phyloP scores from a whole-genome alignment of 2,797 vertebrate species.

The Orestias chungarensis region DNA sequence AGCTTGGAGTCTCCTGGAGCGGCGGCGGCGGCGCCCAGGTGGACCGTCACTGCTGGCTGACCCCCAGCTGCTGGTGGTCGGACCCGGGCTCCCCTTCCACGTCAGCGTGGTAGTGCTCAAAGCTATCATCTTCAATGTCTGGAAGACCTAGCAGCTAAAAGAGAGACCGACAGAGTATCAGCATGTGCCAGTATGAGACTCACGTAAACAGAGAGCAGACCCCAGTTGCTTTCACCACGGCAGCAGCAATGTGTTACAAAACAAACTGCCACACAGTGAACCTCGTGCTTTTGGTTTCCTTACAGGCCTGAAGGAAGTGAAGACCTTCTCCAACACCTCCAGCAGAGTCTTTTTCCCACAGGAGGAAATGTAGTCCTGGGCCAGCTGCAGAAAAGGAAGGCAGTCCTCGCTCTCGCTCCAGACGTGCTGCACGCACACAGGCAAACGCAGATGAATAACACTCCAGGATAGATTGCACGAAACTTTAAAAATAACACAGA shows the following conservation, averaged over 20 bases:
- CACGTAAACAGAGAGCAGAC: constrained; percentile 6
- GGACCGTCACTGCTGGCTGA: constrained; percentile 94
- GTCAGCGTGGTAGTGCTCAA: constrained; percentile 96
- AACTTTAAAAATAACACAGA: not conserved
- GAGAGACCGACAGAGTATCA: constrained; percentile 5
- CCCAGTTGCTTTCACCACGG: constrained; percentile 3
- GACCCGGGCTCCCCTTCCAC: constrained; percentile 96
- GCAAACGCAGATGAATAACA: not conserved
- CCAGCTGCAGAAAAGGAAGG: constrained; percentile 94
- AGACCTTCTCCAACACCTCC: constrained; percentile 97
- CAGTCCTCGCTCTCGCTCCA: constrained; percentile 99
- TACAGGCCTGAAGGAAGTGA: constrained; percentile 98
- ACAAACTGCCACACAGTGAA: constrained; percentile 6
- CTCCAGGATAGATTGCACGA: too few species aligned
- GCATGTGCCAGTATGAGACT: not conserved
- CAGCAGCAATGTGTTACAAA: constrained; percentile 1
- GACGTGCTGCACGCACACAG: constrained; percentile 84
- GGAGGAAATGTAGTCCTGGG: constrained; percentile 98
- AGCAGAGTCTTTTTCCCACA: constrained; percentile 97
- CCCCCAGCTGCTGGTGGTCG: constrained; percentile 98
- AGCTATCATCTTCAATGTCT: constrained; percentile 93
- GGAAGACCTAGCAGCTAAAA: constrained; percentile 93
- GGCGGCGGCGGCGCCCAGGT: constrained; percentile 44
- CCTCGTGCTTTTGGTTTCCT: constrained; percentile 63
- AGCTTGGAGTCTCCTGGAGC: constrained; percentile 37